Evolutionary conservation across 2,888 invertebrate genomes (phyloP), one percentile per base, ranked within the genome.

Genomic region (Ryuthela nishihirai): DNA sequence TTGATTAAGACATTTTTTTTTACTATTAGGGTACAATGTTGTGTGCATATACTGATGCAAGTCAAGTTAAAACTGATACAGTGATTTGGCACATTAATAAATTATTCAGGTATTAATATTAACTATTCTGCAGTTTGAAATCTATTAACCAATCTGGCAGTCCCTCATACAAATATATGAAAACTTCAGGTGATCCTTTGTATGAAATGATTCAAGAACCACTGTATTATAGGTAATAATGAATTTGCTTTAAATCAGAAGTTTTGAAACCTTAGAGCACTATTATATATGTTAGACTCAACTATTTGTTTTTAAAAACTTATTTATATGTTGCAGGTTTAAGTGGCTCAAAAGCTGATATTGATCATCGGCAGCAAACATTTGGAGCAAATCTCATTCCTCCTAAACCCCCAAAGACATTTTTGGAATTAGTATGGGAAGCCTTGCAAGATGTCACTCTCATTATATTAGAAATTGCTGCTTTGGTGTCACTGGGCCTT

Each of bases 311-410:
- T 9, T 29, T 6, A 29, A 29, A 9, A 9, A 9, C 6, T 36
- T 10, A 15, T 39, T 7, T 26, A 12, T 15, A 18, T 17, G 21
- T 43, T 41, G 7, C 34, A 62, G 62, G 63, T 18, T 84, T 97
- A 76, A 88, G 88, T 78, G 95, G 95, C 74, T 85, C 88, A 72
- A 82, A 83, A 76, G 84, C 84, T 71, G 97, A 97, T 77, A 80
- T 92, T 72, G 89, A 92, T 74, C 89, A 90, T 76, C 85, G 98
- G 79, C 85, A 88, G 77, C 88, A 90, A 78, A 91, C 90, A 75
- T 99, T 94, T 81, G 97, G 98, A 76, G 93, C 94, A 72, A 99
- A 99, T 80, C 83, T 89, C 76, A 98, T 99, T 81, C 98, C 98
- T 76, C 98, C 98, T 70, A 97, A 95, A 79, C 94, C 98, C 73